Conservation (phyloP, 2,113 vertebrate genomes). For the Calypte anna region DNA sequence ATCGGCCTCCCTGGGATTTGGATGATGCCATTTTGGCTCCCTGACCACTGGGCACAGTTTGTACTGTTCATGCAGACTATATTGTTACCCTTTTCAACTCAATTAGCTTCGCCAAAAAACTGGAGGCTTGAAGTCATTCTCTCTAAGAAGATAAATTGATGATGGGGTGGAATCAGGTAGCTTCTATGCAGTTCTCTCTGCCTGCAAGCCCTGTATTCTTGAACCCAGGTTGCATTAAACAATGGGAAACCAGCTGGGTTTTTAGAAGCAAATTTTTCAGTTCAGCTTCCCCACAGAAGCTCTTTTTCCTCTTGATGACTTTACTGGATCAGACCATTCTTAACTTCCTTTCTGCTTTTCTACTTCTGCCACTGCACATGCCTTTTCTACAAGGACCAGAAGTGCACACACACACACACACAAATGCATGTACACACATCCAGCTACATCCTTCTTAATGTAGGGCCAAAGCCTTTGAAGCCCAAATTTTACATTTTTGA, state of each 20-base stretch:
- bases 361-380: neutral
- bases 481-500: neutral
- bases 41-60: slow-evolving; percentile 18
- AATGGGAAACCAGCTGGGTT: neutral
- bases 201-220: neutral
- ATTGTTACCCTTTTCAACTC: neutral
- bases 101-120: neutral
- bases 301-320: neutral
- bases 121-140: neutral
- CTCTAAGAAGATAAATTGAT: neutral
- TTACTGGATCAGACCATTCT: neutral
- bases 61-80: neutral
- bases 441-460: neutral
- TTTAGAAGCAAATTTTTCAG: neutral
- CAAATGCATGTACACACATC: neutral
- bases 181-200: neutral
- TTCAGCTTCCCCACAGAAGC: neutral
- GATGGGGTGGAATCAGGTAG: neutral
- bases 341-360: neutral
- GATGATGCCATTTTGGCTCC: neutral
- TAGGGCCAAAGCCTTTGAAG: neutral
- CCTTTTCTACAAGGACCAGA: neutral
- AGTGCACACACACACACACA: neutral
- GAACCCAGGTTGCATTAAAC: neutral
- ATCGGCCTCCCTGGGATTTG: neutral